Percentiles rank a stretch among this genome's conserved stretches.
phyloP scores from a whole-genome alignment of 2,113 vertebrate species.

The Gadus chalcogrammus region DNA sequence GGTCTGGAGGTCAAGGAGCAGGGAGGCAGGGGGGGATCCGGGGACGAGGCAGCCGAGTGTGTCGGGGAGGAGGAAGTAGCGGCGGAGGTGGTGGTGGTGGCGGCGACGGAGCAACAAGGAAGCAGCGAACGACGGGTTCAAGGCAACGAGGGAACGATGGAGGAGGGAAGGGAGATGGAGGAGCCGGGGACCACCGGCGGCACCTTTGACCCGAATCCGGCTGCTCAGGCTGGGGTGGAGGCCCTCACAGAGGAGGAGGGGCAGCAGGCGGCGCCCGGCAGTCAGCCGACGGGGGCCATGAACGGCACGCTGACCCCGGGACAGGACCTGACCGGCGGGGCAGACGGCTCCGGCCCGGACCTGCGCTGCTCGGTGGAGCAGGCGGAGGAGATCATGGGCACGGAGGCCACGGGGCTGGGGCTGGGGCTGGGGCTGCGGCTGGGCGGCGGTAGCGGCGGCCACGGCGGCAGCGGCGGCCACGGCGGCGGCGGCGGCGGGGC shows the following conservation, averaged over 20 bases:
- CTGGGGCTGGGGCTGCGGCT: constrained; percentile 50
- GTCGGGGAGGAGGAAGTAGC: background rate
- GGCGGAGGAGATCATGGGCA: constrained; percentile 94
- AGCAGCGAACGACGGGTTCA: constrained; percentile 35
- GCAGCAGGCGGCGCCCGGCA: constrained; percentile 32
- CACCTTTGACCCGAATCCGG: background rate
- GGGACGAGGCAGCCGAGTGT: constrained; percentile 7
- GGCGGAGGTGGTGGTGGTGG: constrained; percentile 28
- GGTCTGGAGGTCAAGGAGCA: constrained; percentile 38
- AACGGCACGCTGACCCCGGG: constrained; percentile 70
- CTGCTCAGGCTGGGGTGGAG: constrained; percentile 26
- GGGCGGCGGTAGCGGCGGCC: constrained; percentile 38
- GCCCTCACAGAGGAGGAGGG: background rate
- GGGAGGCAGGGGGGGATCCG: constrained; percentile 29
- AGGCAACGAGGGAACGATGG: background rate
- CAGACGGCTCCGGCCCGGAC: constrained; percentile 38
- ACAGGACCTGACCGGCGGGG: constrained; percentile 14
- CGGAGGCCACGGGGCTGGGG: constrained; percentile 82
- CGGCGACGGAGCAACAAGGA: constrained; percentile 35
- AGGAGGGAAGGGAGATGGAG: constrained; percentile 21
- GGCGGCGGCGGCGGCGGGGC: constrained; percentile 67
- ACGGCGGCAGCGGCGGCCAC: constrained; percentile 52
- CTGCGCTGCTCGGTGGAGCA: constrained; percentile 87
- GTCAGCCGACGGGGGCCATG: constrained; percentile 55
- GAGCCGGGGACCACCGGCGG: constrained; percentile 20